Conservation (phyloP, 1,140 invertebrate species). For the Zaprionus africanus region DNA sequence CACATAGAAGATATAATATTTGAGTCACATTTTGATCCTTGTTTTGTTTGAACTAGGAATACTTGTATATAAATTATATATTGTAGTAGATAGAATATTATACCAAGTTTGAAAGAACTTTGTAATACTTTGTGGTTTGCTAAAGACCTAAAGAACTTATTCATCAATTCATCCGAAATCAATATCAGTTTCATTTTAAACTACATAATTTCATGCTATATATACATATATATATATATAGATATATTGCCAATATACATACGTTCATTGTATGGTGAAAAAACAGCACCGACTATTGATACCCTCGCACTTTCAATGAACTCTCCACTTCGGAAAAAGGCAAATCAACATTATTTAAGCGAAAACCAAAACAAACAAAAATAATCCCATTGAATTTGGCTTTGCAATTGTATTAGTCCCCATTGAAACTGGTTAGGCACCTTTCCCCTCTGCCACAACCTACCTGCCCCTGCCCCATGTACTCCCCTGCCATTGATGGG, state of each 20-base stretch:
- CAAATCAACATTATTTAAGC: background rate
- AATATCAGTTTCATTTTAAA: too few species aligned
- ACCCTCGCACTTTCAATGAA: background rate
- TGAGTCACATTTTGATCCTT: too few species aligned
- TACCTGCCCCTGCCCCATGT: background rate
- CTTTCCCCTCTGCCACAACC: background rate
- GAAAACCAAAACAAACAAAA: background rate
- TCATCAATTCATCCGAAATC: too few species aligned
- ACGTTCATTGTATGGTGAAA: too few species aligned
- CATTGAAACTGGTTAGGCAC: constrained; percentile 35
- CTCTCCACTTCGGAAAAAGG: background rate
- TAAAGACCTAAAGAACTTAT: too few species aligned
- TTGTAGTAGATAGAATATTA: background rate
- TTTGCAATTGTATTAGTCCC: constrained; percentile 15
- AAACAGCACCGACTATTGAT: background rate
- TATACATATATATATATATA: too few species aligned
- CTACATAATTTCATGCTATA: too few species aligned
- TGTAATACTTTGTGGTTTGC: background rate
- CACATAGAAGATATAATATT: too few species aligned
- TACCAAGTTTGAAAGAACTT: background rate
- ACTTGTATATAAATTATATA: too few species aligned
- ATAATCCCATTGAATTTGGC: constrained; percentile 16
- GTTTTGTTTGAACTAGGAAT: too few species aligned
- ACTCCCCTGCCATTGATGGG: constrained; percentile 10
- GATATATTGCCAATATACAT: too few species aligned